Evolutionary conservation across 2,888 invertebrate genomes (phyloP).

Genomic region (Cataglyphis albicans): DNA sequence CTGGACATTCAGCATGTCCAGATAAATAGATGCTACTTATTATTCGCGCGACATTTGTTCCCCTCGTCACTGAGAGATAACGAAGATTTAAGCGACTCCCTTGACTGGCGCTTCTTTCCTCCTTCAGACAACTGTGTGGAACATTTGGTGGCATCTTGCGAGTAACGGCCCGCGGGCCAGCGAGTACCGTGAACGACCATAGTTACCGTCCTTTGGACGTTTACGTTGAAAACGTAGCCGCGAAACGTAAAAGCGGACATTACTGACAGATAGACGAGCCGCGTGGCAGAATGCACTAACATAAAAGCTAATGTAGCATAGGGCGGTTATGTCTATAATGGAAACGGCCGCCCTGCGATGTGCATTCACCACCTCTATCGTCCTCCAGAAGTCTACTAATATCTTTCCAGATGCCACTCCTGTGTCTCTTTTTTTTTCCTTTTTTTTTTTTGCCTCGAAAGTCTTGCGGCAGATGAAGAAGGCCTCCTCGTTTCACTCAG

Average conservation of each 20-base stretch:
- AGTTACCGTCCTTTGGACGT: constrained; percentile 70
- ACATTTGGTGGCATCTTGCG: constrained; percentile 70
- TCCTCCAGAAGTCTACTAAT: constrained; percentile 67
- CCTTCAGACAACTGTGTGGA: constrained; percentile 73
- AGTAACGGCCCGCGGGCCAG: constrained; percentile 67
- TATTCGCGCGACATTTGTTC: not conserved
- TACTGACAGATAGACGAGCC: constrained; percentile 76
- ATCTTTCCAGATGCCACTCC: constrained; percentile 71
- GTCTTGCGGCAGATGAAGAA: constrained; percentile 55
- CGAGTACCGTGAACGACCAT: constrained; percentile 70
- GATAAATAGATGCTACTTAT: not conserved
- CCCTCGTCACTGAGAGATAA: constrained; percentile 51
- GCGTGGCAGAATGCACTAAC: constrained; percentile 76
- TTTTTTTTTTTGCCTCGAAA: constrained; percentile 55
- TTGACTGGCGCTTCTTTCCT: constrained; percentile 32
- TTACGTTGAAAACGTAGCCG: constrained; percentile 67
- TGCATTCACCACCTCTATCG: constrained; percentile 61
- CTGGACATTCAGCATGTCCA: not conserved
- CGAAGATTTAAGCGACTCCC: constrained; percentile 64
- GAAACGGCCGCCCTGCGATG: constrained; percentile 66
- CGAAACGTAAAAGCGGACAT: constrained; percentile 66
- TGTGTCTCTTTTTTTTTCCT: constrained; percentile 63
- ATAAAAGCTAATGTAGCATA: constrained; percentile 83
- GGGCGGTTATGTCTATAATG: constrained; percentile 77
- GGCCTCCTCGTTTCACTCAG: constrained; percentile 27